Base-by-base conservation (phyloP, 2,888 invertebrate species). In the Mongoloraphidia duomilia region DNA sequence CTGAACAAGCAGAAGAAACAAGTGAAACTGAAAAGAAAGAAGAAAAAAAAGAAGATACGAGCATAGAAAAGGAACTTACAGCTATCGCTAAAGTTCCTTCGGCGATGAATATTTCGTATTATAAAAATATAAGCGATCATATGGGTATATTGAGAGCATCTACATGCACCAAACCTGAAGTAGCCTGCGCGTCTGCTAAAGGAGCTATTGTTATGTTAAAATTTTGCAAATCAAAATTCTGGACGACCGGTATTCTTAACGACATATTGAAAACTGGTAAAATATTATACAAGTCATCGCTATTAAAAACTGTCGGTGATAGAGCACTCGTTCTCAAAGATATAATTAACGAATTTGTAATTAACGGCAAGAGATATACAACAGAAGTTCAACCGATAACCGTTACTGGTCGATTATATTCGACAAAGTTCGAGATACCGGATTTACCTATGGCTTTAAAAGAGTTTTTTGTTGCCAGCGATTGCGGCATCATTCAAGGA, bases 201-300 rank as follows among this genome's bases (percentile, higher is more conserved):
- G 17, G 13, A 34, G 66, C 67, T 0, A 46, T 69, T 3, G 58
- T 64, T 2, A 67, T 67, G 64, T 54, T 69, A 3, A 57, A 65
- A n/a, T 50, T 63, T 2, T 51, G 58, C 44, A 66, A 64, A 51
- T 59, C 68, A 3, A 62, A 59, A 51, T 50, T 59, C 8, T 71
- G 71, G 71, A 62, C 67, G 2, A 59, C 60, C 2, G 60, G 60
- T 17, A 61, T 63, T 8, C 50, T 70, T 3, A 63, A 63, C 41
- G 65, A 65, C 14, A 61, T 70, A 17, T 55, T 70, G 8, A 57
- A 60, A 46, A 55, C 64, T 4, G 69, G 69, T 0, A 65, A 66
- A 35, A 51, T 57, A 1, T 59, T 69, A 12, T 67, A 63, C 54
- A 55, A 60, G 9, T 60, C 64, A 46, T 61, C 63, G 1, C 51